Evolutionary conservation across 2,797 vertebrate genomes (phyloP).

Genomic region (Gymnoscopelus braueri): DNA sequence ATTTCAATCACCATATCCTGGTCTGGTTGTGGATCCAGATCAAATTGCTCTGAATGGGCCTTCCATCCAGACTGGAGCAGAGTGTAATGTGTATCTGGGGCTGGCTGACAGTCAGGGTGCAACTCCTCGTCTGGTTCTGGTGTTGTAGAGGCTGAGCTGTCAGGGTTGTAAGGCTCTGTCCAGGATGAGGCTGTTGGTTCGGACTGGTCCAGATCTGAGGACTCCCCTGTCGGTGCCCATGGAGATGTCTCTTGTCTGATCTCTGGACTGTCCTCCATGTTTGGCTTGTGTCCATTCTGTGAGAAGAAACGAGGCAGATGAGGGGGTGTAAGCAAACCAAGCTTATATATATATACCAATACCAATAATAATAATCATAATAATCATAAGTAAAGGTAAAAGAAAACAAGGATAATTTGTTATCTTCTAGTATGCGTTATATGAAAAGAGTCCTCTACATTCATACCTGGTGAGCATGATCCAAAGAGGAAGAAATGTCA

Average conservation of each 20-base stretch:
- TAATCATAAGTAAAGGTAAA: too few species aligned
- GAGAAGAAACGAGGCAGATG: neutral
- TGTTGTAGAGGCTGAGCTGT: slow-evolving; percentile 20
- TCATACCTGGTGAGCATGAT: slow-evolving; percentile 51
- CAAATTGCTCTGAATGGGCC: slow-evolving; percentile 56
- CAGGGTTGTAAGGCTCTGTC: slow-evolving; percentile 56
- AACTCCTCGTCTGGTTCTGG: slow-evolving; percentile 60
- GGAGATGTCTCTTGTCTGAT: slow-evolving; percentile 6
- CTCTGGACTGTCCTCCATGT: slow-evolving; percentile 28
- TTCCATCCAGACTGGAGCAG: slow-evolving; percentile 62
- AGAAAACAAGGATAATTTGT: too few species aligned
- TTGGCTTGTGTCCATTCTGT: slow-evolving; percentile 46
- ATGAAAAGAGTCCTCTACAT: neutral
- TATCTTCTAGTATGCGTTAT: neutral
- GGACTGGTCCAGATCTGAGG: slow-evolving; percentile 59
- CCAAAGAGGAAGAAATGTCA: neutral
- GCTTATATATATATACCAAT: too few species aligned
- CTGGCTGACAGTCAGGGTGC: slow-evolving; percentile 61
- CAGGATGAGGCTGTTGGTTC: slow-evolving; percentile 36
- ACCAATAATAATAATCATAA: too few species aligned
- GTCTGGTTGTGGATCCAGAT: slow-evolving; percentile 64
- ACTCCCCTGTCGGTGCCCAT: slow-evolving; percentile 10
- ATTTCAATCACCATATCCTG: slow-evolving; percentile 58
- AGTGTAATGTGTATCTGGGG: slow-evolving; percentile 60
- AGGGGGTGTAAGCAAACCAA: too few species aligned